Conservation (phyloP, 2,797 vertebrate species). For the Karalla daura region DNA sequence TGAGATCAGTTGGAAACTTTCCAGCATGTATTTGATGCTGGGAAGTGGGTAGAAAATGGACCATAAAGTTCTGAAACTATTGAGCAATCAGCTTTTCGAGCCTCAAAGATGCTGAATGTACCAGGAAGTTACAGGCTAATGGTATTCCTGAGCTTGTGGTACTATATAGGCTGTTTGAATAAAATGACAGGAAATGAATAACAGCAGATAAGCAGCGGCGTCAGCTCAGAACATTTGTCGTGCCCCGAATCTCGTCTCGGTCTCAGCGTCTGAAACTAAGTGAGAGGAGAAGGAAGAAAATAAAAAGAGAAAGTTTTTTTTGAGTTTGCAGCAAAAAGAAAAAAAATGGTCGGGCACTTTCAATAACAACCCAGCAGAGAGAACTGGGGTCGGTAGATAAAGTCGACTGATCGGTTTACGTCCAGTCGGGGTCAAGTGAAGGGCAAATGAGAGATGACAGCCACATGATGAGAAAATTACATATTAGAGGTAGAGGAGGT, state of each 20-base stretch:
- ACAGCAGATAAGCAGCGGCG: background rate
- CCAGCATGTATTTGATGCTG: too few species aligned
- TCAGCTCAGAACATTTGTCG: too few species aligned
- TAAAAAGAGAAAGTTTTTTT: too few species aligned
- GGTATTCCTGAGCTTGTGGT: background rate
- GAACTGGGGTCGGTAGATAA: background rate
- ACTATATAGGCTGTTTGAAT: background rate
- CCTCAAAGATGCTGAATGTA: too few species aligned
- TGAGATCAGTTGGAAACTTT: too few species aligned
- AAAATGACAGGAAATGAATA: background rate
- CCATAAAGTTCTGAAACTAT: too few species aligned
- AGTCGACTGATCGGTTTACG: background rate
- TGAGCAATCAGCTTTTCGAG: too few species aligned
- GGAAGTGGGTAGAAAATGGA: too few species aligned
- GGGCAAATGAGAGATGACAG: background rate
- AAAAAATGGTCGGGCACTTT: too few species aligned
- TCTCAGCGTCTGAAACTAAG: background rate
- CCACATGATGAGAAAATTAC: background rate
- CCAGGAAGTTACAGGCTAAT: too few species aligned
- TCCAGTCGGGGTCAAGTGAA: background rate
- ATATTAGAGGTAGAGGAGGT: background rate
- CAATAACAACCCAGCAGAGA: background rate
- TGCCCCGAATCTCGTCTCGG: background rate
- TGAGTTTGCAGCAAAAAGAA: too few species aligned
- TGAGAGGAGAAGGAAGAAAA: too few species aligned